Percentiles rank a stretch among this genome's conserved stretches.
Evolutionary conservation across 2,113 vertebrate species (phyloP).

Genomic region (Malurus melanocephalus): DNA sequence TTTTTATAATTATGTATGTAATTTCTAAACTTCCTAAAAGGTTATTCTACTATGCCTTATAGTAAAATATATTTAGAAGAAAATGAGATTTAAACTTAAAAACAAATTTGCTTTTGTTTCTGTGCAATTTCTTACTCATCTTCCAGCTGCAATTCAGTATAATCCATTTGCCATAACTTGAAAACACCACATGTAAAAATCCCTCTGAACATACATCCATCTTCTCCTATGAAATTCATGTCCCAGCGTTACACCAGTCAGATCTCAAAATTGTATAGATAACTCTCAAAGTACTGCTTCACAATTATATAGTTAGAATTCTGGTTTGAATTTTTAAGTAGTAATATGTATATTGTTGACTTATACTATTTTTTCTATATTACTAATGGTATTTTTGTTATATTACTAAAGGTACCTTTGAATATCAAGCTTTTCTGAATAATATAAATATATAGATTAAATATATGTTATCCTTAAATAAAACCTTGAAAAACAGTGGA

Average conservation of each 20-base stretch:
- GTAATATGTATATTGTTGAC: neutral
- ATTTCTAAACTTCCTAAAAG: neutral
- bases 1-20: neutral
- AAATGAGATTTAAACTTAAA: neutral
- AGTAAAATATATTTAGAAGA: neutral
- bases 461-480: neutral
- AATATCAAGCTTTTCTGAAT: neutral
- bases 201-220: neutral
- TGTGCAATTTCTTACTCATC: neutral
- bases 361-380: neutral
- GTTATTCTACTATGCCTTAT: neutral
- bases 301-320: neutral
- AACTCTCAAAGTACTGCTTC: neutral
- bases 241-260: neutral
- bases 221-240: fast-evolving
- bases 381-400: neutral
- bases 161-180: too few species aligned
- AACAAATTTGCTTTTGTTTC: neutral
- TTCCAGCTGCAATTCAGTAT: neutral
- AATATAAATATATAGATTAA: neutral
- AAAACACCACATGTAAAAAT: neutral
- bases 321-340: neutral
- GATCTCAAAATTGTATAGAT: neutral
- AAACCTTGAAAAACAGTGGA: neutral
- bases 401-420: neutral